Evolutionary conservation across 2,113 vertebrate species (phyloP).

Genomic region (Anoplopoma fimbria): DNA sequence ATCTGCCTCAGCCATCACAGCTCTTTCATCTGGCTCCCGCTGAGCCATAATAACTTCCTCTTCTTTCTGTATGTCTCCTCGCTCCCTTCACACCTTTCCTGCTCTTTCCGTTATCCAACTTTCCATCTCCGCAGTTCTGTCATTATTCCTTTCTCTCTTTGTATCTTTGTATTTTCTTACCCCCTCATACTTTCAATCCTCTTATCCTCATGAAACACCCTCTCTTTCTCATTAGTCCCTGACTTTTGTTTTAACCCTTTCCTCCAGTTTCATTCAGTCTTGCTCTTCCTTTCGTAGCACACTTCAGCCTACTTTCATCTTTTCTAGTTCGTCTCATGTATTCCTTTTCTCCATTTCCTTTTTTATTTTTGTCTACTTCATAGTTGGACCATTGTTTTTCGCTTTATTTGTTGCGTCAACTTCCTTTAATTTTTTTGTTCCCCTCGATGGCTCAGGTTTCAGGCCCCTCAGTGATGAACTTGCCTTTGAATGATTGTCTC

Average conservation of each 20-base stretch:
- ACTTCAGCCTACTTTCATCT: too few species aligned
- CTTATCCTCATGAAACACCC: not conserved
- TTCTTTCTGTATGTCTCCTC: constrained; percentile 22
- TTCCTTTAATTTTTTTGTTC: too few species aligned
- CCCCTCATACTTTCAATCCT: not conserved
- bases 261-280: not conserved
- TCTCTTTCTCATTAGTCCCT: not conserved
- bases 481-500: not conserved
- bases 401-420: not conserved
- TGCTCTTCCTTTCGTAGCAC: not conserved
- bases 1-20: constrained; percentile 54
- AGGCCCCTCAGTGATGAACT: too few species aligned
- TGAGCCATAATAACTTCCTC: constrained; percentile 61
- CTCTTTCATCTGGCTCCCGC: constrained; percentile 60
- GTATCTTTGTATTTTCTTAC: not conserved
- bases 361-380: not conserved
- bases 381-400: not conserved
- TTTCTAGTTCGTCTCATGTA: not conserved
- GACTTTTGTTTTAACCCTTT: not conserved
- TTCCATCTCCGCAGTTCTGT: not conserved
- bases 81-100: constrained; percentile 33
- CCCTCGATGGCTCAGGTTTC: too few species aligned
- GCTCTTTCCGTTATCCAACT: constrained; percentile 3
- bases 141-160: not conserved
- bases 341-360: not conserved